Percentiles rank a stretch among this genome's conserved stretches.
These are phyloP conservation scores for Mus caroli DNA, from an alignment of 2,797 vertebrate species.

Conservation along the genomic window DNA sequence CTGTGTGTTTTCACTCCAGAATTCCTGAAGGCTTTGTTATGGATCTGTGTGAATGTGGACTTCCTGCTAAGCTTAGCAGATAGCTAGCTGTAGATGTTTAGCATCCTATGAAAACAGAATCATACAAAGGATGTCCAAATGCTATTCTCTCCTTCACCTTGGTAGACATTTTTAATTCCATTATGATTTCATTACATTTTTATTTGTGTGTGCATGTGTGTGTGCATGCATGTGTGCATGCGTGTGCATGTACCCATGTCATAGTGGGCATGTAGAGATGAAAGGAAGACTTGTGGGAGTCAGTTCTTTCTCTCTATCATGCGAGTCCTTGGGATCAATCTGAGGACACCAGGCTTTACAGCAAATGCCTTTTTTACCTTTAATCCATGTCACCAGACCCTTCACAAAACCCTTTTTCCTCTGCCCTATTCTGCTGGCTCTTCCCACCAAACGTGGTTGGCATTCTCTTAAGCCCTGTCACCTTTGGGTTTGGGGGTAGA, in stretches of 20 bases:
- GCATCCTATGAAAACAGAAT: conserved; percentile 12
- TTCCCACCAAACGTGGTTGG: conserved; percentile 58
- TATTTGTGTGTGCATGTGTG: background rate
- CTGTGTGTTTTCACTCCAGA: conserved; percentile 83
- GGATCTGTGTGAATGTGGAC: background rate
- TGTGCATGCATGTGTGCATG: too few relatives aligned
- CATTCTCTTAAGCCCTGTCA: conserved; percentile 61
- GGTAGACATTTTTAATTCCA: background rate
- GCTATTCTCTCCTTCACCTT: background rate
- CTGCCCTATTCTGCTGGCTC: background rate
- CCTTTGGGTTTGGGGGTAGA: conserved; percentile 51
- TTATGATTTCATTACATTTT: background rate
- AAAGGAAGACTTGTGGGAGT: background rate
- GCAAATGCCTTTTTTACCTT: background rate
- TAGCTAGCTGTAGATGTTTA: background rate
- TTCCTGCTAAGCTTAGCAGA: conserved; percentile 48
- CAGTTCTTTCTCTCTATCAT: background rate
- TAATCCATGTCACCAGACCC: background rate
- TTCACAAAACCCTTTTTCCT: background rate
- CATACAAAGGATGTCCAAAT: background rate
- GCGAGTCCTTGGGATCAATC: background rate
- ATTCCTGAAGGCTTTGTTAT: conserved; percentile 88
- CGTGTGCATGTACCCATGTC: background rate
- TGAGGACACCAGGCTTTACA: background rate
- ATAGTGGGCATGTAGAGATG: background rate